These are phyloP conservation scores for Scrobipalpa costella DNA, from an alignment of 2,888 invertebrate species.

Conservation along the genomic window DNA sequence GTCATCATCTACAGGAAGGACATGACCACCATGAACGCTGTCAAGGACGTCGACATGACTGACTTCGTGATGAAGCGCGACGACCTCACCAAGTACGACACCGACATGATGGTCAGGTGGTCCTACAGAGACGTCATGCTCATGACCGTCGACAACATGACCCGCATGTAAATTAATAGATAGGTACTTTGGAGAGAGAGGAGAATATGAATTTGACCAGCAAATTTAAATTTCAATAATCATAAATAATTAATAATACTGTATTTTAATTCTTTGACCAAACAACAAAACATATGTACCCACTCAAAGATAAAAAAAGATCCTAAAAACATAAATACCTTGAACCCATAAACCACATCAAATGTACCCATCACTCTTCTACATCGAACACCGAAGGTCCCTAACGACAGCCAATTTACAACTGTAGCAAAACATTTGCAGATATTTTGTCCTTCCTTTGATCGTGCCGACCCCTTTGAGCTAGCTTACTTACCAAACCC, in stretches of 20 bases:
- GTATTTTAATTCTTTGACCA: not conserved
- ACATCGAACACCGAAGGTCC: conserved; percentile 1
- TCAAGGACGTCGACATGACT: conserved; percentile 62
- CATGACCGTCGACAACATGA: conserved; percentile 63
- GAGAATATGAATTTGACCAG: not conserved
- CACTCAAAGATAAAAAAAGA: not conserved
- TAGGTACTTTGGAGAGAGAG: not conserved
- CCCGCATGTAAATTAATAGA: conserved; percentile 52
- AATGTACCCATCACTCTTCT: not conserved
- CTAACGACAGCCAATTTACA: not conserved
- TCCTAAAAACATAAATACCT: too few species aligned
- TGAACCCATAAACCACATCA: not conserved
- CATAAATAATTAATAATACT: conserved; percentile 8
- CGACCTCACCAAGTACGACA: conserved; percentile 67
- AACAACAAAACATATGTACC: not conserved
- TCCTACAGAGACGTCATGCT: conserved; percentile 71
- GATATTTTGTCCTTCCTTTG: conserved; percentile 3
- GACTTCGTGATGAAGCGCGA: conserved; percentile 71
- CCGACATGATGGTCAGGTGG: conserved; percentile 61
- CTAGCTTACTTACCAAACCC: not conserved
- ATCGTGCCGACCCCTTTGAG: not conserved
- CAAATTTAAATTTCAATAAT: not conserved
- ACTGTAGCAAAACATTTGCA: conserved; percentile 11
- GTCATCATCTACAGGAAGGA: conserved; percentile 83
- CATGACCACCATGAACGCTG: conserved; percentile 54